Evolutionary conservation across 2,113 vertebrate species (phyloP), one percentile per base, ranked within the genome.

Genomic region (Rhodinocichla rosea): DNA sequence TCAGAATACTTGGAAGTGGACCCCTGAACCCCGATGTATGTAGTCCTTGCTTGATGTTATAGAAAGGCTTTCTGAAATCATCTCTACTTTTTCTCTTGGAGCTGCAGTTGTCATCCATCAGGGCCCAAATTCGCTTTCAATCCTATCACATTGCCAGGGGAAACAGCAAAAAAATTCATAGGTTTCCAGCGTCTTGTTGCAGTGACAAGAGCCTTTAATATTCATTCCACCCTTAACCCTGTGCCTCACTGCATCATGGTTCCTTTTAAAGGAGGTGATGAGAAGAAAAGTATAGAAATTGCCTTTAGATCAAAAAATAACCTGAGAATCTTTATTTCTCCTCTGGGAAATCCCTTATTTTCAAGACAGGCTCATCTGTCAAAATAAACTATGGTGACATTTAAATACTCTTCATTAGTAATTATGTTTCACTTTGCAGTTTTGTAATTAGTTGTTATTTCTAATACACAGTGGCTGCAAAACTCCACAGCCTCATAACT

Each of bases 371-470:
- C 8, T 81, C 32, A 87, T 90, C 56, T 92, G 26, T 96, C 83
- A 89, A 81, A 93, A 93, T 87, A 83, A 96, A 86, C 56, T 70
- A 39, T 55, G 9, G 49, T 81, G 44, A 42, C 56, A 87, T 94
- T 96, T 89, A 90, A 92, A 92, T 93, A 81, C 50, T 84, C 53
- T 89, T 94, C 76, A 86, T 87, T 62, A 87, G 60, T 81, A 95
- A 94, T 96, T 92, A 91, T 42, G 45, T 90, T 94, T 94, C 15
- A 6, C 37, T 93, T 95, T 57, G 37, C 42, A 84, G 70, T 93
- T 92, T 92, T 82, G 40, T 94, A 96, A 96, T 96, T 95, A 96
- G 73, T 57, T 96, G 64, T 86, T 93, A 68, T 87, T 93, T 89
- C 92, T 92, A 86, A 93, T 82, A 60, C 16, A 32, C 37, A 82